Evolutionary conservation across 2,113 vertebrate species (phyloP), one percentile per base, ranked within the genome.

Genomic region (Vulpes ferrilata): DNA sequence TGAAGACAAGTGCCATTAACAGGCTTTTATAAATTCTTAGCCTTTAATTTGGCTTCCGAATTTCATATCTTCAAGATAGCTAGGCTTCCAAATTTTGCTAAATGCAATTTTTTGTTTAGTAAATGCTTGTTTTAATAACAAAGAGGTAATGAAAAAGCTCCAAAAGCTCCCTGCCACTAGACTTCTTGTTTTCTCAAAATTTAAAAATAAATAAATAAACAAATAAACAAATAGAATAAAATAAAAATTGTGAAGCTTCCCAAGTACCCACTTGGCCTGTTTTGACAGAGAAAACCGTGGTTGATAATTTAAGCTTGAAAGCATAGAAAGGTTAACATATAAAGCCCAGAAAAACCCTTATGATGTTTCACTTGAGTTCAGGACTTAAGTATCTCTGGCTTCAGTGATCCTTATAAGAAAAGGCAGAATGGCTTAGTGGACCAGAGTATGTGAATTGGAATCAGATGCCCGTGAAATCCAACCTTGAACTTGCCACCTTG

Each of bases 221-320:
- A 19, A 69, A n/a, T 69, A n/a, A 62, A 69, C 15, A 65, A 32
- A 69, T n/a, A 69, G 43, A 43, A 43, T 43, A 32, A 81, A 35
- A 27, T 2, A 76, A 67, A 69, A 67, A 35, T 1, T 1, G 0
- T 23, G 90, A 81, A 91, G 30, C 3, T 38, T 82, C 7, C 69
- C 3, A 57, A 62, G 13, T 86, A 67, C 5, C 88, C 4, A 16
- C 20, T 95, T 93, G n/a, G 11, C 19, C 51, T 92, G 32, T 73
- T 84, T 92, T 97, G 43, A 95, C 27, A 93, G 19, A 86, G 35
- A 95, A 93, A 87, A 80, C 19, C 38, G 93, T 95, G 51, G 20
- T 88, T 84, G 71, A 59, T 60, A 51, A 81, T 96, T 95, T 97
- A 95, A 97, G 22, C 35, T 91, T 83, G 32, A 97, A 97, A 97